phyloP scores from a whole-genome alignment of 2,797 vertebrate species.

The Setipinna tenuifilis region DNA sequence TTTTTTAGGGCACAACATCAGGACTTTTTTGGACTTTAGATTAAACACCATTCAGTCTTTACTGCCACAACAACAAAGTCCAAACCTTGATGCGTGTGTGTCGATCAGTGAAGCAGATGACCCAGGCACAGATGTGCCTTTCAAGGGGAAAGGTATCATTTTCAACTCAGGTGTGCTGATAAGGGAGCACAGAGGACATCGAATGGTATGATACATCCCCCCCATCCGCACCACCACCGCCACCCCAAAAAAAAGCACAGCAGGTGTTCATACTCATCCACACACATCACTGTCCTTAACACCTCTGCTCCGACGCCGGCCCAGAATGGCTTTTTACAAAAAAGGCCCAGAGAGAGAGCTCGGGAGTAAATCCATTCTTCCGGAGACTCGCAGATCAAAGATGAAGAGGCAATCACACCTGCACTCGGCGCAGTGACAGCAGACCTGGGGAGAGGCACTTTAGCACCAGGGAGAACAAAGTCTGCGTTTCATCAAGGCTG shows the following conservation, averaged over 20 bases:
- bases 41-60: too few relatives aligned
- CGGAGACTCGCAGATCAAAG: conserved; percentile 62
- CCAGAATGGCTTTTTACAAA: background rate
- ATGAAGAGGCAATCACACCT: conserved; percentile 56
- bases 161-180: background rate
- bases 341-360: background rate
- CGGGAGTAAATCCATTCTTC: conserved; percentile 53
- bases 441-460: conserved; percentile 50
- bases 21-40: too few relatives aligned
- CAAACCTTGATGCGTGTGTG: background rate
- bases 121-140: background rate
- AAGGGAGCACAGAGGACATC: background rate
- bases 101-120: background rate
- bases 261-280: background rate
- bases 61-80: too few relatives aligned
- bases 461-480: conserved; percentile 54
- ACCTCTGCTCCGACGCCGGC: background rate
- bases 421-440: conserved; percentile 55
- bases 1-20: too few relatives aligned
- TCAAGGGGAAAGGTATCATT: background rate
- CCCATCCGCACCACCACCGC: too few relatives aligned
- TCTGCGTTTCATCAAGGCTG: conserved; percentile 56
- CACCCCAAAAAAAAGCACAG: background rate
- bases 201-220: conserved; percentile 8
- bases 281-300: background rate